These are phyloP conservation scores for Chondrilla cf. caribensis DNA, from an alignment of 37 sponge, comb jelly and placozoan species.

Conservation along the genomic window DNA sequence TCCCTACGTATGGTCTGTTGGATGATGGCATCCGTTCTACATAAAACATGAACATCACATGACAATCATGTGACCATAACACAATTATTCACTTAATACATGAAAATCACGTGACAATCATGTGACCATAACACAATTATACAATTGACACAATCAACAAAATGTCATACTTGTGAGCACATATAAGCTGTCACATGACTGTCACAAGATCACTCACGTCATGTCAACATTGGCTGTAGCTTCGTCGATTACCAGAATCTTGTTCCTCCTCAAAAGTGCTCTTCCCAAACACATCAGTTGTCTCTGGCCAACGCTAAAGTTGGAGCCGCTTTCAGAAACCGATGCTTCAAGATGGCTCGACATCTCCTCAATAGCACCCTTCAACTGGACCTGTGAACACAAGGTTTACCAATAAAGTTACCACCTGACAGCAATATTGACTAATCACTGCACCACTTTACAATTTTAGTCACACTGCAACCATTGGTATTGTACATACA, in stretches of 20 bases:
- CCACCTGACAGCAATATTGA: too few relatives aligned
- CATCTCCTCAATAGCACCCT: constrained; percentile 43
- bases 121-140: neutral
- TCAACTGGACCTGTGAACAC: constrained; percentile 57
- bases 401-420: too few relatives aligned
- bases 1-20: constrained; percentile 49
- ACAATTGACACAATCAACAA: neutral
- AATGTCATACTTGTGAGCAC: too few relatives aligned
- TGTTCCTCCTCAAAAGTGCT: constrained; percentile 68
- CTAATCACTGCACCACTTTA: too few relatives aligned
- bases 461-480: too few relatives aligned
- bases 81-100: neutral
- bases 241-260: constrained; percentile 73
- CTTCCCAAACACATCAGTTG: constrained; percentile 76
- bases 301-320: constrained; percentile 75
- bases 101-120: neutral
- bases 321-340: constrained; percentile 64
- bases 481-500: too few relatives aligned
- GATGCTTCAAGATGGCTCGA: constrained; percentile 50
- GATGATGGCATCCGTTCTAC: constrained; percentile 63
- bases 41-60: neutral
- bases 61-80: neutral
- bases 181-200: neutral
- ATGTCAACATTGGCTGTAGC: constrained; percentile 82
- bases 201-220: constrained; percentile 35